Evolutionary conservation across 2,113 vertebrate genomes (phyloP).

Genomic region (Sorex fumeus): DNA sequence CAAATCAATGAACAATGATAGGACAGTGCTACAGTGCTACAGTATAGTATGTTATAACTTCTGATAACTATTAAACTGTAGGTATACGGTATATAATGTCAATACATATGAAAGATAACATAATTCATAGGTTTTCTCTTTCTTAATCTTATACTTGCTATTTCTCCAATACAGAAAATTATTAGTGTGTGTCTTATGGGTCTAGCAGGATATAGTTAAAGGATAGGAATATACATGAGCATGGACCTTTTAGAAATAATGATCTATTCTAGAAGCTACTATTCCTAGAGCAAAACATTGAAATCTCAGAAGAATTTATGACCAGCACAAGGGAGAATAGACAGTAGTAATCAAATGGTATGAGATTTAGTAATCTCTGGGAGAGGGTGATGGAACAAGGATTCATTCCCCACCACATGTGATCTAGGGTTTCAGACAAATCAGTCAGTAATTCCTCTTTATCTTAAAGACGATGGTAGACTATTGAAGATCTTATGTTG

Average conservation of each 20-base stretch:
- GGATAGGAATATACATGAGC: neutral
- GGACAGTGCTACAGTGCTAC: too few species aligned
- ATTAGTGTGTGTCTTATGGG: neutral
- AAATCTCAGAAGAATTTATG: neutral
- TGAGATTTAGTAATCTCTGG: neutral
- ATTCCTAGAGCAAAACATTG: neutral
- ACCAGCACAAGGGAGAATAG: neutral
- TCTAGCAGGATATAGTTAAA: neutral
- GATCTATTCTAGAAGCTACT: conserved; percentile 17
- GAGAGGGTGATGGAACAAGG: too few species aligned
- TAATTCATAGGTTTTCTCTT: neutral
- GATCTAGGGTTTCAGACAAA: too few species aligned
- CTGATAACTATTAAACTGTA: conserved; percentile 14
- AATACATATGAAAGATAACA: conserved; percentile 26
- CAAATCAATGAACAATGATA: too few species aligned
- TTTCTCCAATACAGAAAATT: neutral
- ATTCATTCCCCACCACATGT: too few species aligned
- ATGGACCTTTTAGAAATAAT: neutral
- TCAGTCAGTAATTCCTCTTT: neutral
- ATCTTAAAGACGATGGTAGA: neutral
- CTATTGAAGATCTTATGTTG: neutral
- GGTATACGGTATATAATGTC: neutral
- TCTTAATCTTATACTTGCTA: neutral
- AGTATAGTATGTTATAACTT: neutral
- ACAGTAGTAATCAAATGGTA: neutral